Percentiles rank a stretch among this genome's conserved stretches.
phyloP scores from a whole-genome alignment of 2,888 invertebrate species.

The Torymus aiolomorphi region DNA sequence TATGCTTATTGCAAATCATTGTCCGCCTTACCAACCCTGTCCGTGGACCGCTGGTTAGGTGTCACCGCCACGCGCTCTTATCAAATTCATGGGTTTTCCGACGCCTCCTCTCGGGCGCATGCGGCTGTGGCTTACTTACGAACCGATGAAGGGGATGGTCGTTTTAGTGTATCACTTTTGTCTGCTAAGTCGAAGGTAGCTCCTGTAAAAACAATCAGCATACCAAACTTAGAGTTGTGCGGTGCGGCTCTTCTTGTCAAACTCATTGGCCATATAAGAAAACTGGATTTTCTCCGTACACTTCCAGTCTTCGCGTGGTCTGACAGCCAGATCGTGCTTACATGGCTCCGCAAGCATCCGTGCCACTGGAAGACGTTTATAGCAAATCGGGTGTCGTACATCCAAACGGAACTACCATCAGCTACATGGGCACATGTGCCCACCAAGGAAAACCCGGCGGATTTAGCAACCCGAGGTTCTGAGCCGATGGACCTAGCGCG shows the following conservation, averaged over 20 bases:
- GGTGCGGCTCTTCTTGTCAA: no score
- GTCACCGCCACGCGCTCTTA: neutral
- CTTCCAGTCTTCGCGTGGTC: no score
- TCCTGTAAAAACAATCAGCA: slow-evolving; percentile 53
- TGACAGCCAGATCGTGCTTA: no score
- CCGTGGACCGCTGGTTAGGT: slow-evolving; percentile 47
- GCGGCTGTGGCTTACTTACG: slow-evolving; percentile 50
- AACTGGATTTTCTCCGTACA: no score
- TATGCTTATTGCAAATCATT: slow-evolving; percentile 38
- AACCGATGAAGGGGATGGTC: slow-evolving; percentile 9
- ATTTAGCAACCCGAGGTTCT: slow-evolving; percentile 51
- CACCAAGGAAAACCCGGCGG: no score
- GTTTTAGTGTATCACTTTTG: slow-evolving; percentile 33
- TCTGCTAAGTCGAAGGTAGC: slow-evolving; percentile 52
- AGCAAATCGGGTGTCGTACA: no score
- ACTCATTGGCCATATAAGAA: slow-evolving; percentile 33
- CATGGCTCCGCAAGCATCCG: slow-evolving; percentile 60
- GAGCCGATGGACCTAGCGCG: neutral
- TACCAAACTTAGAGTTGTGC: slow-evolving; percentile 57
- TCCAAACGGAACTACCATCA: slow-evolving; percentile 55
- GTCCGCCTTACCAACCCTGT: neutral
- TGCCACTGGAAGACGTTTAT: slow-evolving; percentile 60
- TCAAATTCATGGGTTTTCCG: slow-evolving; percentile 53
- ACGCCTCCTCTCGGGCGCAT: slow-evolving; percentile 53
- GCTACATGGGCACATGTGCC: slow-evolving; percentile 62